Conservation (phyloP, 2,113 vertebrate species). For the Neogobius melanostomus region DNA sequence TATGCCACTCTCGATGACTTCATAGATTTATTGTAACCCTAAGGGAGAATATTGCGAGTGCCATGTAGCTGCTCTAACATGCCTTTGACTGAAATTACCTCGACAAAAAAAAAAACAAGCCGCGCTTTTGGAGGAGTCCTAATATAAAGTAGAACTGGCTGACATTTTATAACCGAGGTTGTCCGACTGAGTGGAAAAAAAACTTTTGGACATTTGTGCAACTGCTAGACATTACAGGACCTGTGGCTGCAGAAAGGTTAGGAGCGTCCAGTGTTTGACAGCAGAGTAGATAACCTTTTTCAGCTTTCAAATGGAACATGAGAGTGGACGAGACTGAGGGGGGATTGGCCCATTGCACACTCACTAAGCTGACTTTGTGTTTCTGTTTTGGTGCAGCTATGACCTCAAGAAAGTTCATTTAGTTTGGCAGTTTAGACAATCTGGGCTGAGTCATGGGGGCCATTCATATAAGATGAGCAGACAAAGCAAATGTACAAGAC, state of each 20-base stretch:
- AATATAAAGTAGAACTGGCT: neutral
- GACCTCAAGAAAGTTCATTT: neutral
- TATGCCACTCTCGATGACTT: neutral
- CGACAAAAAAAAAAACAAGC: neutral
- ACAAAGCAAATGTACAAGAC: no score
- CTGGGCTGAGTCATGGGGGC: neutral
- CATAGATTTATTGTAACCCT: neutral
- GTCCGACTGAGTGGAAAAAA: neutral
- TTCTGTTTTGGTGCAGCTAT: neutral
- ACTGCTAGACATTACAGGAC: constrained; percentile 4
- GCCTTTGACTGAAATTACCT: neutral
- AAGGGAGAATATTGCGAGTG: constrained; percentile 1
- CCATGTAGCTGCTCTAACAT: neutral
- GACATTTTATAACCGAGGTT: neutral
- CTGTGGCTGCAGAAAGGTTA: constrained; percentile 3
- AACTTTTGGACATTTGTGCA: constrained; percentile 10
- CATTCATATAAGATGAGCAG: no score
- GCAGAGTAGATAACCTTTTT: constrained; percentile 6
- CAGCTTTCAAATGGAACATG: constrained; percentile 13
- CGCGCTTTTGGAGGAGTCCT: neutral
- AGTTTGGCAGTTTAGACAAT: neutral
- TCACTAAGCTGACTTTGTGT: neutral
- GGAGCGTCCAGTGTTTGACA: neutral
- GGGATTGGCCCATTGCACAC: neutral
- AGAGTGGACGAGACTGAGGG: neutral